Conservation (phyloP, 92 coral and sea anemone species). For the Palythoa heliodiscus region DNA sequence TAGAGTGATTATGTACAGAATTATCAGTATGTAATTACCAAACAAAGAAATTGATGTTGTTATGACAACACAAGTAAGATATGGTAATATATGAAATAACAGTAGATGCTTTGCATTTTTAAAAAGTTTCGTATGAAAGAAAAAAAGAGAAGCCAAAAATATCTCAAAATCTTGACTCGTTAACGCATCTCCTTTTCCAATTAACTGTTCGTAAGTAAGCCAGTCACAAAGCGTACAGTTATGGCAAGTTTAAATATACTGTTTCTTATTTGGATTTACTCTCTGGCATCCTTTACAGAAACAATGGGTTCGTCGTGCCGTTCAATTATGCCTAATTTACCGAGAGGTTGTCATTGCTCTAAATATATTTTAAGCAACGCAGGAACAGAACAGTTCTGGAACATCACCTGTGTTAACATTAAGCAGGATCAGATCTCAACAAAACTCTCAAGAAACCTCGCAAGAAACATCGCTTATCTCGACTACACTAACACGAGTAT, state of each 20-base stretch:
- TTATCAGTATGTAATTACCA: too few relatives aligned
- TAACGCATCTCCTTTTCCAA: neutral
- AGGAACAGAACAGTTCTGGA: neutral
- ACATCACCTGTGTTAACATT: neutral
- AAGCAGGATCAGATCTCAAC: neutral
- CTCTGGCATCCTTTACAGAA: neutral
- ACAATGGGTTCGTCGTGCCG: neutral
- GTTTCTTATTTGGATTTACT: neutral
- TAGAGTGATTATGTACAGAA: too few relatives aligned
- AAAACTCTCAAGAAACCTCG: neutral
- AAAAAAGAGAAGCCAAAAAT: neutral
- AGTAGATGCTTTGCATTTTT: neutral
- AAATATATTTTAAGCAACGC: neutral
- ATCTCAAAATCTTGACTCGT: neutral
- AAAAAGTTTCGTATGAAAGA: neutral
- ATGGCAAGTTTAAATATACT: neutral
- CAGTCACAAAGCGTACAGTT: neutral
- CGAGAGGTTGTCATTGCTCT: neutral
- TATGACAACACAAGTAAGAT: neutral
- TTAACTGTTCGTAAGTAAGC: neutral
- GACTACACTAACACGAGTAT: neutral
- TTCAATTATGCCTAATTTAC: slow-evolving; percentile 8
- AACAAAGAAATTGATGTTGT: neutral
- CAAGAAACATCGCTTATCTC: neutral
- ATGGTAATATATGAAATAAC: neutral